Conservation (phyloP, 2,888 invertebrate genomes). For the Dinocampus coccinellae region DNA sequence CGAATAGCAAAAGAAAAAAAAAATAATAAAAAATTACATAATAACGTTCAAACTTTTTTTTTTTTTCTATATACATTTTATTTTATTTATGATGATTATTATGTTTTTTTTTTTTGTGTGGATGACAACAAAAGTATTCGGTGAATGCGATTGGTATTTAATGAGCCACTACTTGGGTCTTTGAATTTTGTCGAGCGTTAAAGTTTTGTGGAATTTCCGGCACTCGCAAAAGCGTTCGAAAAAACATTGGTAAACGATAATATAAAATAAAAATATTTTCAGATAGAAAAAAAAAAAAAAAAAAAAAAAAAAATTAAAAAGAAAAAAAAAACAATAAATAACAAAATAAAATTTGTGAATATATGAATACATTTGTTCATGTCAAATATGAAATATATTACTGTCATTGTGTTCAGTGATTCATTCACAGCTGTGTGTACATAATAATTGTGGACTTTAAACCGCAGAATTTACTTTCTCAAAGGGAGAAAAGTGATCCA, state of each 20-base stretch:
- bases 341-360: background rate
- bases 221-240: background rate
- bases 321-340: background rate
- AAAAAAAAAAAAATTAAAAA: conserved; percentile 5
- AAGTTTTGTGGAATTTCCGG: conserved; percentile 16
- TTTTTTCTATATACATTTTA: background rate
- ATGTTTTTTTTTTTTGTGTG: too few relatives aligned
- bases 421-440: background rate
- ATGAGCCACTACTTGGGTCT: conserved; percentile 23
- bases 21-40: background rate
- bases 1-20: background rate
- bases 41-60: conserved; percentile 4
- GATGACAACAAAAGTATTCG: background rate
- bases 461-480: conserved; percentile 12
- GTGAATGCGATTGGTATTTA: conserved; percentile 23
- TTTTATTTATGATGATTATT: too few relatives aligned
- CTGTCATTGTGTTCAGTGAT: background rate
- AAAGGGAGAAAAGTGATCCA: conserved; percentile 6
- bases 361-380: background rate
- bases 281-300: too few relatives aligned
- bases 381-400: conserved; percentile 18
- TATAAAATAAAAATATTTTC: too few relatives aligned
- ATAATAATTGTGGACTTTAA: conserved; percentile 18
- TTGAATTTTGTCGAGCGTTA: conserved; percentile 22
- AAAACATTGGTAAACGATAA: too few relatives aligned